A percentile compares a stretch with the other conserved stretches of the same genome.
Evolutionary conservation across 1,140 invertebrate genomes (phyloP).

Genomic region (Nephotettix cincticeps): DNA sequence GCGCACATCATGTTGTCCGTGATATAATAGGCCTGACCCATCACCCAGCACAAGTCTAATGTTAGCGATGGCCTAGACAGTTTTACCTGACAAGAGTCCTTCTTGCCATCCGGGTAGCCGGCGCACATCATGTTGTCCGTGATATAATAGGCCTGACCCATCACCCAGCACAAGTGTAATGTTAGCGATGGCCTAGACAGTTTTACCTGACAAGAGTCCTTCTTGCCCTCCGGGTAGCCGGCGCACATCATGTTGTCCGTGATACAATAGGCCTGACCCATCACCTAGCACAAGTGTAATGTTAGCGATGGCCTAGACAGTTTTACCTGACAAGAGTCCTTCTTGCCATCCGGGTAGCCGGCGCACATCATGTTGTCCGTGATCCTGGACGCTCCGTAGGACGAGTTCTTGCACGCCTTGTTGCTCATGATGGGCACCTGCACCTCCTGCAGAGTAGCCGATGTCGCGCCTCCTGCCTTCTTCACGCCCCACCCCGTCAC

Average conservation of each 20-base stretch:
- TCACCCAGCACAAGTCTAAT: too few species aligned
- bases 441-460: slow-evolving; percentile 43
- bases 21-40: too few species aligned
- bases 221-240: slow-evolving; percentile 69
- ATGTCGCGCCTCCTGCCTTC: slow-evolving; percentile 36
- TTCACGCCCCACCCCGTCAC: slow-evolving; percentile 43
- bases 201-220: slow-evolving; percentile 63
- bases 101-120: slow-evolving; percentile 69
- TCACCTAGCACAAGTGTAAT: too few species aligned
- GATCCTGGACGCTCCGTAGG: slow-evolving; percentile 66
- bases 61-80: too few species aligned
- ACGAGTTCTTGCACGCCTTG: slow-evolving; percentile 62
- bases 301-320: too few species aligned
- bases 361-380: slow-evolving; percentile 88
- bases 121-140: slow-evolving; percentile 88
- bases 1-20: slow-evolving; percentile 86
- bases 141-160: slow-evolving; percentile 63
- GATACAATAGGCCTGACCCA: slow-evolving; percentile 63
- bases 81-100: slow-evolving; percentile 63
- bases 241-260: slow-evolving; percentile 88
- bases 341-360: slow-evolving; percentile 69
- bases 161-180: too few species aligned
- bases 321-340: slow-evolving; percentile 63
- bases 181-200: too few species aligned
- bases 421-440: slow-evolving; percentile 72